phyloP scores from a whole-genome alignment of 1,140 invertebrate genomes.

The Popillia japonica region DNA sequence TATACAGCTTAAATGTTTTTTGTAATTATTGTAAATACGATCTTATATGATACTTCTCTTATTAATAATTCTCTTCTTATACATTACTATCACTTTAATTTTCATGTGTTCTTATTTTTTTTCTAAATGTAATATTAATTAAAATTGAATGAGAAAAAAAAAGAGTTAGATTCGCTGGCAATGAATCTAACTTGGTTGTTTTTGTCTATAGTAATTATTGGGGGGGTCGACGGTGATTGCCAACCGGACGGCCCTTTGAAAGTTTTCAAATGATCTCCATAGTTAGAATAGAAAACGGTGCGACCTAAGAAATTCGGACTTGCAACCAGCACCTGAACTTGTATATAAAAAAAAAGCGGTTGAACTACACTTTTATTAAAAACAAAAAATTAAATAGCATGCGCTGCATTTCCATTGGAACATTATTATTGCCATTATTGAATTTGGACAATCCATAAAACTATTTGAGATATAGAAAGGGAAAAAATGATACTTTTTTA shows the following conservation, averaged over 20 bases:
- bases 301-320: slow-evolving; percentile 18
- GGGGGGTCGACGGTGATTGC: slow-evolving; percentile 41
- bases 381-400: no score
- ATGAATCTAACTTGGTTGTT: slow-evolving; percentile 54
- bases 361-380: no score
- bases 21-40: slow-evolving; percentile 40
- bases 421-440: not conserved
- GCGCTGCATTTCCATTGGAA: no score
- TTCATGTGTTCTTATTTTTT: slow-evolving; percentile 40
- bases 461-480: not conserved
- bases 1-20: slow-evolving; percentile 8
- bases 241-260: slow-evolving; percentile 48
- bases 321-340: slow-evolving; percentile 53
- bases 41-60: not conserved
- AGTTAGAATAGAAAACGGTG: slow-evolving; percentile 52
- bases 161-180: slow-evolving; percentile 57
- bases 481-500: slow-evolving; percentile 16
- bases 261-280: slow-evolving; percentile 61
- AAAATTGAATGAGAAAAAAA: slow-evolving; percentile 45
- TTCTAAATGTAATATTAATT: not conserved
- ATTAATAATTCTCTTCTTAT: slow-evolving; percentile 10
- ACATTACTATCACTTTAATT: not conserved
- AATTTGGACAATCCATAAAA: not conserved
- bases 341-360: slow-evolving; percentile 44
- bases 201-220: slow-evolving; percentile 51